These are phyloP conservation scores for Heliangelus exortis DNA, from an alignment of 2,797 vertebrate genomes.

Conservation along the genomic window DNA sequence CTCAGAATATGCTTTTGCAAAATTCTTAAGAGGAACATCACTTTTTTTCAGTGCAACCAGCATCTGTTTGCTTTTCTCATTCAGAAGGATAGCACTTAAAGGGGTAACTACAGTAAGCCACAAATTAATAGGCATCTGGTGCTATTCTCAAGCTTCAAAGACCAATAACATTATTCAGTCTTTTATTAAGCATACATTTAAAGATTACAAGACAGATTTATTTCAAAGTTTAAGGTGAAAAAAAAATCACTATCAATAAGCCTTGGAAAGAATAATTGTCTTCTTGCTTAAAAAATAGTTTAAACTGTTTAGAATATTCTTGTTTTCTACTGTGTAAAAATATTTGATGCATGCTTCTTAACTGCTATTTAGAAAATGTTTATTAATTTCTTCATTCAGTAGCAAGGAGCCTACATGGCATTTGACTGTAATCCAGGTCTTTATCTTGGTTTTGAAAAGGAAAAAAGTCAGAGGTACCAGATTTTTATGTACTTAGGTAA, in stretches of 20 bases:
- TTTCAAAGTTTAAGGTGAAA: not conserved
- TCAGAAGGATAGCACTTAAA: constrained; percentile 31
- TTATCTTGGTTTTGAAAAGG: constrained; percentile 31
- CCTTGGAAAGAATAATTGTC: not conserved
- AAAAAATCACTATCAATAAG: not conserved
- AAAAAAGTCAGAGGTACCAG: constrained; percentile 11
- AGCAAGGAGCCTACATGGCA: constrained; percentile 22
- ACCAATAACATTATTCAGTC: not conserved
- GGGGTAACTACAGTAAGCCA: not conserved
- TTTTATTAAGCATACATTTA: not conserved
- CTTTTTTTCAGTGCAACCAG: not conserved
- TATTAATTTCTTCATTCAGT: constrained; percentile 23
- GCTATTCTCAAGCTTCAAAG: constrained; percentile 23
- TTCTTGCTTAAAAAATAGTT: not conserved
- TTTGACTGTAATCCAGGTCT: constrained; percentile 25
- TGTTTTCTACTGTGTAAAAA: not conserved
- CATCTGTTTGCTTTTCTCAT: constrained; percentile 29
- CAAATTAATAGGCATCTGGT: constrained; percentile 11
- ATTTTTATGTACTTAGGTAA: constrained; percentile 4
- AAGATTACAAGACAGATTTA: not conserved
- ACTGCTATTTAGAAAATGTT: constrained; percentile 31
- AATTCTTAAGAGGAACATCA: constrained; percentile 6
- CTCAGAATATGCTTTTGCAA: not conserved
- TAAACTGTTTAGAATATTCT: not conserved
- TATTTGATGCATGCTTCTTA: constrained; percentile 4